Evolutionary conservation across 2,888 invertebrate genomes (phyloP), one percentile per base, ranked within the genome.

Genomic region (Tenthredo amoena): DNA sequence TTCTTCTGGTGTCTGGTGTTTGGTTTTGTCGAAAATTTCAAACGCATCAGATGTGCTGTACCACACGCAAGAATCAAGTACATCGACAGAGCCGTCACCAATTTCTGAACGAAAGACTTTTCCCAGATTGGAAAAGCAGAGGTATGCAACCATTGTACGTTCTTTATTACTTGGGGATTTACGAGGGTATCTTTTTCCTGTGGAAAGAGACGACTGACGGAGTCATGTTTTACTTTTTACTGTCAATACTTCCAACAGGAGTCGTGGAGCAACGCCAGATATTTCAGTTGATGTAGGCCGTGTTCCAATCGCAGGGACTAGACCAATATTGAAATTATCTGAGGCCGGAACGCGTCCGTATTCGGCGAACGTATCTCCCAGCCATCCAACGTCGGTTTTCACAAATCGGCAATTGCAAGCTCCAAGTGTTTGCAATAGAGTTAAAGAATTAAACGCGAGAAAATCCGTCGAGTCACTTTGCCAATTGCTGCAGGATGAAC

Each of bases 31-130:
- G 34, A 43, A 74, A 18, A 68, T 85, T 40, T 68, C 86, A 85
- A 55, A 77, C 62, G n/a, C 47, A 15, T 81, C 90, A 93, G 93
- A 93, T 92, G 92, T 92, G 91, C 92, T 92, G 91, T 93, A 93
- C 93, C 94, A 93, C 93, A 93, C 92, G 91, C 94, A 93, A 93
- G 94, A 94, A 93, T 94, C 94, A 93, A 94, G 93, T 94, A 94
- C 94, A 93, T 94, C 93, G 93, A 94, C 94, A 92, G 94, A 94
- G 94, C 94, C 92, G 93, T 94, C 93, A 94, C 94, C 93, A 94
- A 94, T 93, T 94, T 94, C 94, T 94, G 94, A 94, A 92, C 92
- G 93, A 91, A 93, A 93, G 92, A 92, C 93, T 83, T 93, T 93
- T 88, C 93, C 93, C 88, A 92, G 93, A 89, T 89, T 91, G 90